Base-by-base conservation (phyloP, 2,797 vertebrate species). In the Natrix natrix region DNA sequence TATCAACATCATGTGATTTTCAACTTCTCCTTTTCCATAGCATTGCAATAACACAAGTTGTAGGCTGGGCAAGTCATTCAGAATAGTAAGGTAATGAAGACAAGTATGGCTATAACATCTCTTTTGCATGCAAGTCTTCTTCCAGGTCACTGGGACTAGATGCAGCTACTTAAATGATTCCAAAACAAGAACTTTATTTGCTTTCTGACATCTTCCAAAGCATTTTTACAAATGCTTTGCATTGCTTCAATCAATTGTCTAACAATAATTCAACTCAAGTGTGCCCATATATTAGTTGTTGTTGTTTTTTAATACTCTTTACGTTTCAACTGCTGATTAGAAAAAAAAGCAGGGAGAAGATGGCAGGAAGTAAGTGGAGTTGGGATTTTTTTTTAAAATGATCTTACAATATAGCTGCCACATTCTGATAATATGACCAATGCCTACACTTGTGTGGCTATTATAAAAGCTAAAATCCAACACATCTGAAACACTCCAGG, bases 291-390 rank as follows among this genome's bases (percentile, higher is more conserved):
- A 37, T 78, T 37, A 37, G n/a, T 32, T 26, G 28, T 37, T 37
- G 32, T 37, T 37, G 32, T 26, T 61, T 61, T 60, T 24, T 59
- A 22, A 56, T 17, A 69, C 14, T 32, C 16, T 69, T 78, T 48
- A 78, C 3, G 10, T 48, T 22, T 78, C 37, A 78, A 22, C 74
- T 24, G 17, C 74, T 22, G 37, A 11, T 78, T 78, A 8, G 14
- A 52, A 88, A 93, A 78, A 92, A 78, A 92, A 95, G 92, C 92
- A 90, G 63, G 88, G 37, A n/a, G 26, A 4, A 0, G 22, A 61
- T 86, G 3, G 10, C n/a, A 66, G 83, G 8, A 1, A 57, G 26
- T 22, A 54, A 2, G 7, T 24, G 13, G 56, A 69, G 28, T 66
- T 61, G 24, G 12, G 12, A 6, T n/a, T 66, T 66, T n/a, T n/a